phyloP scores from a whole-genome alignment of 2,888 invertebrate genomes.

The Nemotelus nigrinus region DNA sequence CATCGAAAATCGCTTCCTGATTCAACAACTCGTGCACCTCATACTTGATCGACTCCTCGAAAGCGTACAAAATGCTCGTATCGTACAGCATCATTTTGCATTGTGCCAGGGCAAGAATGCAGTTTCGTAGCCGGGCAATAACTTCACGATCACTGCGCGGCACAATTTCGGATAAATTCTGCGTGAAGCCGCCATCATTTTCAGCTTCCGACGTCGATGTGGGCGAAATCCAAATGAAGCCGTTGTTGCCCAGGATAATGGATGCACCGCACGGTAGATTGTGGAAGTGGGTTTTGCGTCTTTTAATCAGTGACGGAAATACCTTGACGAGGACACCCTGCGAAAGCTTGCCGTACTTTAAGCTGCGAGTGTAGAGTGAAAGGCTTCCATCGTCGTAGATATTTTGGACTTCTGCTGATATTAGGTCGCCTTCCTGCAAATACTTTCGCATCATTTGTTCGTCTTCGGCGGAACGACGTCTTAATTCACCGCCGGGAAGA shows the following conservation, averaged over 20 bases:
- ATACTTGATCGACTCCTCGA: slow-evolving; percentile 88
- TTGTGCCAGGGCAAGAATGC: slow-evolving; percentile 85
- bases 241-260: slow-evolving; percentile 95
- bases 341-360: slow-evolving; percentile 94
- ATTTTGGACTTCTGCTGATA: slow-evolving; percentile 97
- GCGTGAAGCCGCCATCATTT: slow-evolving; percentile 78
- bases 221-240: slow-evolving; percentile 93
- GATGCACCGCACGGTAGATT: slow-evolving; percentile 91
- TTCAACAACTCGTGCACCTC: slow-evolving; percentile 80
- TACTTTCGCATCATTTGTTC: slow-evolving; percentile 97
- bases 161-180: slow-evolving; percentile 78
- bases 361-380: slow-evolving; percentile 92
- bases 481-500: slow-evolving; percentile 95
- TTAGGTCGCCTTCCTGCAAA: slow-evolving; percentile 92
- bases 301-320: slow-evolving; percentile 88
- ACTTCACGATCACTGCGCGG: slow-evolving; percentile 79
- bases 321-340: slow-evolving; percentile 92
- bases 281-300: slow-evolving; percentile 96
- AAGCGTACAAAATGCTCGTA: slow-evolving; percentile 90
- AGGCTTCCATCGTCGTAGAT: slow-evolving; percentile 91
- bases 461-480: slow-evolving; percentile 92
- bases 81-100: slow-evolving; percentile 92
- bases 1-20: slow-evolving; percentile 86
- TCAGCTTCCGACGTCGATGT: slow-evolving; percentile 70
- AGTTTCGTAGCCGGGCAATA: slow-evolving; percentile 90